Evolutionary conservation across 1,140 invertebrate genomes (phyloP).

Genomic region (Micrasema minimum): DNA sequence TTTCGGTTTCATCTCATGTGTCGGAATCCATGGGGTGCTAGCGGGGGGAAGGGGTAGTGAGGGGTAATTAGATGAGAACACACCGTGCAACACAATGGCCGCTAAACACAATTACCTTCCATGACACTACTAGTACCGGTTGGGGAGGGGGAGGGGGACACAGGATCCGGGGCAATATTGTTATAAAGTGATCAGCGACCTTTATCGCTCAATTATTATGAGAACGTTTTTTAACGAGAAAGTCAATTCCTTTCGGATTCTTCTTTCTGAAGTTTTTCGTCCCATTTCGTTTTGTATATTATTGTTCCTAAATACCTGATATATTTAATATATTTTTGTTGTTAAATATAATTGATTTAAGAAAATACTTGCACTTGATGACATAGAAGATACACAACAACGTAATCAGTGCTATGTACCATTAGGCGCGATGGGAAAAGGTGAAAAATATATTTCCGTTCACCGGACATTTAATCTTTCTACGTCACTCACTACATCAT

Average conservation of each 20-base stretch:
- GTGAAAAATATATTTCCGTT: too few species aligned
- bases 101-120: constrained; percentile 37
- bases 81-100: constrained; percentile 20
- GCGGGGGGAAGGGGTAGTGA: not conserved
- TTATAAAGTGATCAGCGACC: constrained; percentile 38
- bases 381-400: too few species aligned
- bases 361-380: too few species aligned
- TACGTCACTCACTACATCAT: too few species aligned
- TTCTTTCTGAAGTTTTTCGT: too few species aligned
- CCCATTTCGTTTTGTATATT: too few species aligned
- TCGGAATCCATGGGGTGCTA: not conserved
- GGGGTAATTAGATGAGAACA: constrained; percentile 39
- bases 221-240: constrained; percentile 9
- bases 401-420: too few species aligned
- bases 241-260: not conserved
- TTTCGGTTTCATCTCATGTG: not conserved
- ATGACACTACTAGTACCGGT: constrained; percentile 17
- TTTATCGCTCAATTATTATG: constrained; percentile 28
- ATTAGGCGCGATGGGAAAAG: too few species aligned
- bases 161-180: constrained; percentile 23
- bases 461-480: too few species aligned
- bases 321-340: too few species aligned
- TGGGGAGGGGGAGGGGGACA: not conserved
- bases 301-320: too few species aligned
- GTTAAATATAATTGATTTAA: too few species aligned